Evolutionary conservation across 2,888 invertebrate species (phyloP), one percentile per base, ranked within the genome.

Genomic region (Phaonia tiefii): DNA sequence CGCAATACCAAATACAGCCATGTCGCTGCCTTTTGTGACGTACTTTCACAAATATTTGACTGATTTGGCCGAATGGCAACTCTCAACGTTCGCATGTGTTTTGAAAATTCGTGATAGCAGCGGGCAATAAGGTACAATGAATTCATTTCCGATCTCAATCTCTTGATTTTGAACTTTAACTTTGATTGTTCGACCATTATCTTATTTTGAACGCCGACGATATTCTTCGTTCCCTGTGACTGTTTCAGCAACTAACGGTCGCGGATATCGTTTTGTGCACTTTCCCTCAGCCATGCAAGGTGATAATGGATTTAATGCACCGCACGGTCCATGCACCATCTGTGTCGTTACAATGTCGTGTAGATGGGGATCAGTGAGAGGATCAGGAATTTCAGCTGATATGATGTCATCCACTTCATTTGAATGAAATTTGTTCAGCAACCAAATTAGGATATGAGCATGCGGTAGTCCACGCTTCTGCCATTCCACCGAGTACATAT

Each of bases 161-260:
- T n/a, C n/a, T n/a, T 8, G 2, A 11, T 10, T 42, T 4, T n/a
- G 3, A 10, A 10, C 10, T 22, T 66, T n/a, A 31, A 46, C n/a
- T 44, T 66, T 78, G 10, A 67, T 20, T 84, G 78, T 75, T 7
- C 72, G 10, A 56, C 66, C 49, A 20, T 81, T 79, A 69, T 69
- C 49, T 17, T 79, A 65, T n/a, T 42, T 63, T 10, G 76, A 80
- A 74, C 83, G 78, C 2, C 82, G 83, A 54, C 84, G 88, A 20
- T 25, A 5, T 7, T n/a, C 42, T 88, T 87, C 79, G 22, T 2
- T 49, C 15, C 15, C 49, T 17, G 25, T 31, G 37, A 10, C 17
- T 13, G 77, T 84, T 20, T 74, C 82, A 44, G 83, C 78, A 46
- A 72, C 26, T 46, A 71, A n/a, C 54, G 51, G 17, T 31, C 49